Percentiles rank a stretch among this genome's conserved stretches.
Evolutionary conservation across 2,888 invertebrate species (phyloP).

Genomic region (Abrostola triplasia): DNA sequence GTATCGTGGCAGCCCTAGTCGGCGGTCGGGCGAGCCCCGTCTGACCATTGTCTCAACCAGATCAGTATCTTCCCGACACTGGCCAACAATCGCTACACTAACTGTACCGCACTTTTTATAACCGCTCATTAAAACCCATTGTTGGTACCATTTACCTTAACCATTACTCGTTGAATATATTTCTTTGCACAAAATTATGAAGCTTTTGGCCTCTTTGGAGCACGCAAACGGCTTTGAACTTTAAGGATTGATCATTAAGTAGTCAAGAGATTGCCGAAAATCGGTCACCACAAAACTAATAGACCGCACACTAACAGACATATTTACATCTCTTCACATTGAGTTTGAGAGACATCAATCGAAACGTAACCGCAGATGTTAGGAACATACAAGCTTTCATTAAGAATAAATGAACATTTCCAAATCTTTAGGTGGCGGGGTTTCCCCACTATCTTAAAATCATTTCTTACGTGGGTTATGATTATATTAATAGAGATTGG

Average conservation of each 20-base stretch:
- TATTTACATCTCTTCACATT: not conserved
- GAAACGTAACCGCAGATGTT: no score
- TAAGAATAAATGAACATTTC: no score
- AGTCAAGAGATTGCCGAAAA: not conserved
- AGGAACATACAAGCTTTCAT: no score
- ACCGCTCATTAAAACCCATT: slow-evolving; percentile 29
- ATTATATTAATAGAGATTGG: no score
- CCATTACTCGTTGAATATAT: not conserved
- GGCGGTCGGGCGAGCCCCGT: slow-evolving; percentile 31
- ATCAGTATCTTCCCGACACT: slow-evolving; percentile 41
- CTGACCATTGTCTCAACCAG: slow-evolving; percentile 57
- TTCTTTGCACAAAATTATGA: not conserved
- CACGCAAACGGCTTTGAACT: not conserved
- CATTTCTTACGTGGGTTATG: no score
- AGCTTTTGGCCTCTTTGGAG: no score
- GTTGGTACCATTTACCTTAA: slow-evolving; percentile 19
- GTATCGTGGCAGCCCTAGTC: slow-evolving; percentile 40
- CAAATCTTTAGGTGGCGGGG: no score
- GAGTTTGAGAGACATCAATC: no score
- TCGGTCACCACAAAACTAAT: not conserved
- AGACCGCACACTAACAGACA: not conserved
- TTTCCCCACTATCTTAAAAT: no score
- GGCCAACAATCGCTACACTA: slow-evolving; percentile 35
- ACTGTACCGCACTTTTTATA: slow-evolving; percentile 30
- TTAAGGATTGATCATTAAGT: not conserved